Evolutionary conservation across 2,888 invertebrate species (phyloP).

Genomic region (Kryphioiulus occultus): DNA sequence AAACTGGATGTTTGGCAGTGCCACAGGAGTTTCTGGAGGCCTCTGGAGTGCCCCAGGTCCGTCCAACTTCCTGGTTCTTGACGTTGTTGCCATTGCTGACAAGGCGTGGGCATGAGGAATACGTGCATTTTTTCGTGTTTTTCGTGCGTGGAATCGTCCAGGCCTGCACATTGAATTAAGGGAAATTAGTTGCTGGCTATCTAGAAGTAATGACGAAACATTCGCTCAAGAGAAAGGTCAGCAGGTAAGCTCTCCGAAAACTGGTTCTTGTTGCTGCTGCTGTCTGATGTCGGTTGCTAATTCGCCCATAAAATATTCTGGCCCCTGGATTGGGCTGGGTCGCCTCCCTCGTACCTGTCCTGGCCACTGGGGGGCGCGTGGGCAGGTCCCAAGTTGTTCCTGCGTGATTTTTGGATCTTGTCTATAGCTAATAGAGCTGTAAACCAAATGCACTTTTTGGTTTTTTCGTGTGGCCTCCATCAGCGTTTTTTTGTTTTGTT

Average conservation of each 20-base stretch:
- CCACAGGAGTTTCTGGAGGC: too few relatives aligned
- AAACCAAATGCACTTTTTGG: not conserved
- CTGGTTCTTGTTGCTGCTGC: not conserved
- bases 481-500: not conserved
- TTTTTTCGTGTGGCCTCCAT: not conserved
- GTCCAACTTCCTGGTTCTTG: too few relatives aligned
- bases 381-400: not conserved
- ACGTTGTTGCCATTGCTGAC: too few relatives aligned
- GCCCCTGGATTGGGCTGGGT: constrained; percentile 17
- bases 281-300: not conserved
- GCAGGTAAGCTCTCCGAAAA: constrained; percentile 26
- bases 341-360: not conserved
- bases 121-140: too few relatives aligned
- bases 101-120: too few relatives aligned
- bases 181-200: not conserved
- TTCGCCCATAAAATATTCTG: not conserved
- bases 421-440: not conserved
- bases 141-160: not conserved
- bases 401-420: not conserved
- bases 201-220: constrained; percentile 45
- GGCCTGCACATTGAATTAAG: too few relatives aligned
- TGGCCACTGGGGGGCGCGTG: not conserved
- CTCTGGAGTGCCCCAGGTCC: too few relatives aligned
- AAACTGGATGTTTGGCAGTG: too few relatives aligned
- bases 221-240: constrained; percentile 46